phyloP scores from a whole-genome alignment of 2,888 invertebrate species.

The Kuschelorhynchus macadamiae region DNA sequence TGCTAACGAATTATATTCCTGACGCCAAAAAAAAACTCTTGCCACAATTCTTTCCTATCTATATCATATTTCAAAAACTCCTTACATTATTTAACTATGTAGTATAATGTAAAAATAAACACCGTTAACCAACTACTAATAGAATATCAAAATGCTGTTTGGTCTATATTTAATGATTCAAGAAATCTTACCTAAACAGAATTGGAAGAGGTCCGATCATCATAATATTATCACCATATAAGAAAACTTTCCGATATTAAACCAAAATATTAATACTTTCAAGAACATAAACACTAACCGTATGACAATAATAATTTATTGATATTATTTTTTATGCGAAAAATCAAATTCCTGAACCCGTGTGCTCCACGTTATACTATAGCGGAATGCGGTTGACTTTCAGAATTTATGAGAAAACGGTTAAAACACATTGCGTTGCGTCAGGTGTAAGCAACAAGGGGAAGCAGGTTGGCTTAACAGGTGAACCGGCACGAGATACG shows the following conservation, averaged over 20 bases:
- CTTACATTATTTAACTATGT: too few relatives aligned
- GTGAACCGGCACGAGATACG: slow-evolving; percentile 27
- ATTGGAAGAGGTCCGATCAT: slow-evolving; percentile 39
- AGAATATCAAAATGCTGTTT: too few relatives aligned
- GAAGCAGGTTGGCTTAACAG: slow-evolving; percentile 41
- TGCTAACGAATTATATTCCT: too few relatives aligned
- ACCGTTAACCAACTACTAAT: too few relatives aligned
- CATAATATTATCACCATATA: neutral
- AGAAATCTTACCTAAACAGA: slow-evolving; percentile 30
- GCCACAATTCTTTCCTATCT: too few relatives aligned
- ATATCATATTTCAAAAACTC: too few relatives aligned
- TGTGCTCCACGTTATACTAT: slow-evolving; percentile 18
- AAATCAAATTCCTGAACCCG: slow-evolving; percentile 15
- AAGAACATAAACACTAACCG: neutral
- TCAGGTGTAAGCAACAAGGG: slow-evolving; percentile 33
- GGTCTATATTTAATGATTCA: too few relatives aligned
- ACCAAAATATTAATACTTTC: slow-evolving; percentile 1
- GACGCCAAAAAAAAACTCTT: too few relatives aligned
- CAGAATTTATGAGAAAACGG: slow-evolving; percentile 35
- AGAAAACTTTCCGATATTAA: neutral
- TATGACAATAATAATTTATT: slow-evolving; percentile 9
- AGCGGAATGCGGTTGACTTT: slow-evolving; percentile 39
- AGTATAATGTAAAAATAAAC: too few relatives aligned
- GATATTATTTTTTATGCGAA: slow-evolving; percentile 5
- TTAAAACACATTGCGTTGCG: slow-evolving; percentile 18